Percentiles rank a stretch among this genome's conserved stretches.
Evolutionary conservation across 2,888 invertebrate species (phyloP).

Genomic region (Gandaritis pyraliata): DNA sequence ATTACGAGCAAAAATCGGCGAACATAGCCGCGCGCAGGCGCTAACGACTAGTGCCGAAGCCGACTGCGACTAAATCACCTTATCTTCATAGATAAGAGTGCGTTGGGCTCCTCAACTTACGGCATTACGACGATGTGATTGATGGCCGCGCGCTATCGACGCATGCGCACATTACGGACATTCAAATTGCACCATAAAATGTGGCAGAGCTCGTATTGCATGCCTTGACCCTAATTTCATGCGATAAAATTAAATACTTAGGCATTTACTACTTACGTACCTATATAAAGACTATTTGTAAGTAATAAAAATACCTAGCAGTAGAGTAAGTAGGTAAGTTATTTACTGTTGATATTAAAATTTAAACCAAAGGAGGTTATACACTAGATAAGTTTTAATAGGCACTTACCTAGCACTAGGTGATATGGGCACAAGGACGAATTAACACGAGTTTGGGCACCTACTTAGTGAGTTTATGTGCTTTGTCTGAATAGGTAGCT

Average conservation of each 20-base stretch:
- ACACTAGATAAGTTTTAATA: too few relatives aligned
- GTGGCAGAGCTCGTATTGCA: constrained; percentile 13
- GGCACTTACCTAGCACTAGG: too few relatives aligned
- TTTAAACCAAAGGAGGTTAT: too few relatives aligned
- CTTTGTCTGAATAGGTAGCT: too few relatives aligned
- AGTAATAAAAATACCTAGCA: too few relatives aligned
- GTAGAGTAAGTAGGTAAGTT: too few relatives aligned
- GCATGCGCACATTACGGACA: constrained; percentile 12
- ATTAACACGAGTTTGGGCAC: too few relatives aligned
- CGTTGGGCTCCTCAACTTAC: constrained; percentile 15
- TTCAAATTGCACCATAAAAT: constrained; percentile 18
- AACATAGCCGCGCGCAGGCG: constrained; percentile 8
- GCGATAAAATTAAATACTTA: constrained; percentile 4
- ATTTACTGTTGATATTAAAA: too few relatives aligned
- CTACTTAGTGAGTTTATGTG: too few relatives aligned
- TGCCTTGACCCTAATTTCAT: constrained; percentile 17
- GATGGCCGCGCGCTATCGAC: constrained; percentile 8
- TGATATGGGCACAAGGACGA: too few relatives aligned
- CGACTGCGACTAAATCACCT: constrained; percentile 28
- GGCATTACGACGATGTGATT: constrained; percentile 9
- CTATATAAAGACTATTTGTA: too few relatives aligned
- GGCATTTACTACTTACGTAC: too few relatives aligned
- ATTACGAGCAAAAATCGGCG: constrained; percentile 22
- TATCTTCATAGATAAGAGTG: constrained; percentile 14
- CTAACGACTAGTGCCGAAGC: constrained; percentile 21